Evolutionary conservation across 2,888 invertebrate species (phyloP), one percentile per base, ranked within the genome.

Genomic region (Drosophila ustulata): DNA sequence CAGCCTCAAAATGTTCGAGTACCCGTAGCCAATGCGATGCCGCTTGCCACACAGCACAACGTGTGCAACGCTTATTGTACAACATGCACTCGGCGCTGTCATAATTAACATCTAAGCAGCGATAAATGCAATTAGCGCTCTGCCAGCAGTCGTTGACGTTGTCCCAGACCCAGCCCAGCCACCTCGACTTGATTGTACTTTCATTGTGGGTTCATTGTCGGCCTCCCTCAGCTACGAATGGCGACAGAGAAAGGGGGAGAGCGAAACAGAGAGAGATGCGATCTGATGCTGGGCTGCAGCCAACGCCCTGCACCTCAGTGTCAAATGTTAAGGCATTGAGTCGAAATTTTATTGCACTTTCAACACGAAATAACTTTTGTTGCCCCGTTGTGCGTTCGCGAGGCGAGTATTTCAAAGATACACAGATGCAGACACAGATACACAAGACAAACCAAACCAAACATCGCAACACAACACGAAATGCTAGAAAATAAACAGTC

Each of bases 181-280:
- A 71, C 65, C 75, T 75, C 74, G 68, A 67, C 78, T 71, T 72
- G 80, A 86, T 83, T 83, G 84, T 74, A 88, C 77, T 83, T 83
- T 75, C 86, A 86, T 83, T 88, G 85, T 65, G 84, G 84, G 89
- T 83, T 83, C 87, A 86, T 80, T 77, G 83, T 67, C 74, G 62
- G 77, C 46, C 37, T 37, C n/a, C 50, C 57, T 25, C 37, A 37
- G 65, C 39, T 45, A 9, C 32, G 45, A 25, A 52, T 23, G 39
- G 34, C 43, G 45, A 26, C 23, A 30, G 37, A 34, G 11, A 9
- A 3, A 47, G 13, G 11, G 11, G 26, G 13, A 39, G 43, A 39
- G 25, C 32, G 34, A n/a, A 11, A 43, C 13, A 39, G 13, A 11
- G 28, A 39, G 43, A 56, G 43, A 50, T 62, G 46, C 34, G 18